Percentiles rank a stretch among this genome's conserved stretches.
These are phyloP conservation scores for Lethocerus indicus DNA, from an alignment of 1,140 invertebrate genomes.

Conservation along the genomic window DNA sequence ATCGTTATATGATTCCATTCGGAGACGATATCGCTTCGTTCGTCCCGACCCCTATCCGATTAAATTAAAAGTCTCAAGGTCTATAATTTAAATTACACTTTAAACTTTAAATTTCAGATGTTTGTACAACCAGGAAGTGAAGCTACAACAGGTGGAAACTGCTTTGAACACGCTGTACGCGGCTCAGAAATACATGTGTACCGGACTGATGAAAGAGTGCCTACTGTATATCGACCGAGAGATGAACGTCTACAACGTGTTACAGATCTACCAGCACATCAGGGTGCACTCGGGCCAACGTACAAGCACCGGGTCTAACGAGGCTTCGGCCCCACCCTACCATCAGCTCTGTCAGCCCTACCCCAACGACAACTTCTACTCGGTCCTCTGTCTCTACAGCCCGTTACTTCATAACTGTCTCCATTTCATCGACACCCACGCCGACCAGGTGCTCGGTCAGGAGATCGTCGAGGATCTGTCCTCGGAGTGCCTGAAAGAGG, in stretches of 20 bases:
- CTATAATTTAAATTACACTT: too few relatives aligned
- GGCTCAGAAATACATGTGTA: conserved; percentile 47
- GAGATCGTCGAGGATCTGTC: conserved; percentile 47
- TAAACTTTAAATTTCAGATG: too few relatives aligned
- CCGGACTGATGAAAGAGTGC: conserved; percentile 38
- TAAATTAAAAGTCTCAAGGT: too few relatives aligned
- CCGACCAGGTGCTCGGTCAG: conserved; percentile 36
- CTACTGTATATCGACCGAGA: conserved; percentile 36
- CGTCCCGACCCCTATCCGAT: too few relatives aligned
- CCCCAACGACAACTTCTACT: conserved; percentile 26
- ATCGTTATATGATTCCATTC: too few relatives aligned
- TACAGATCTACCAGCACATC: conserved; percentile 30
- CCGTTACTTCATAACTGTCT: conserved; percentile 32
- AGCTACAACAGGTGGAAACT: conserved; percentile 40
- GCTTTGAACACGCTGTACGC: conserved; percentile 44
- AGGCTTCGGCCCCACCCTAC: not conserved
- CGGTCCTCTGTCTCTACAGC: conserved; percentile 30
- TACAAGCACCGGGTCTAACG: not conserved
- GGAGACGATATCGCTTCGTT: too few relatives aligned
- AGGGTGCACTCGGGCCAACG: conserved; percentile 23
- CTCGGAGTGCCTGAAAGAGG: conserved; percentile 34
- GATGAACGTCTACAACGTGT: conserved; percentile 27
- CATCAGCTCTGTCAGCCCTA: conserved; percentile 20
- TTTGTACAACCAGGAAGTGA: conserved; percentile 39
- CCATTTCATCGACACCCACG: conserved; percentile 32